Evolutionary conservation across 2,888 invertebrate genomes (phyloP).

Genomic region (Polyommatus iphigenia): DNA sequence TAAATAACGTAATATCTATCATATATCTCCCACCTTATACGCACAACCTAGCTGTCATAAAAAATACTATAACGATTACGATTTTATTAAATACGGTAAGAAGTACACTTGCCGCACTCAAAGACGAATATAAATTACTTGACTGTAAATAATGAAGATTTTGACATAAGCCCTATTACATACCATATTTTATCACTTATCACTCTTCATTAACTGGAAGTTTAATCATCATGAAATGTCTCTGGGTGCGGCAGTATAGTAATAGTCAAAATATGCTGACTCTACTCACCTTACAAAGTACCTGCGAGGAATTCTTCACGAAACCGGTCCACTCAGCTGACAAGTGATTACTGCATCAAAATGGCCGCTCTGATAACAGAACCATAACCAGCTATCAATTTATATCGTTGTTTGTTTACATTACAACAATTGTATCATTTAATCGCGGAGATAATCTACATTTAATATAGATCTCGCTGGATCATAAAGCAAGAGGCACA

Average conservation of each 20-base stretch:
- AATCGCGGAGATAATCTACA: neutral
- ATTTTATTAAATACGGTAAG: too few species aligned
- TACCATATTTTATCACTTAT: neutral
- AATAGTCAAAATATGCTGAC: neutral
- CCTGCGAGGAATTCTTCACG: slow-evolving; percentile 1
- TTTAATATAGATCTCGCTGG: neutral
- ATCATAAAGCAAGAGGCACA: neutral
- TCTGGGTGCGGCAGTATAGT: too few species aligned
- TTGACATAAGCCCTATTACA: too few species aligned
- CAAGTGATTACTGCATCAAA: slow-evolving; percentile 52
- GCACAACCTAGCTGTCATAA: neutral
- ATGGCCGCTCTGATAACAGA: slow-evolving; percentile 58
- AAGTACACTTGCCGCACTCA: too few species aligned
- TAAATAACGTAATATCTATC: neutral
- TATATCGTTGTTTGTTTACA: slow-evolving; percentile 41
- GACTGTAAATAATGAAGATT: too few species aligned
- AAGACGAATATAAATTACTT: too few species aligned
- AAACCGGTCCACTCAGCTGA: slow-evolving; percentile 73
- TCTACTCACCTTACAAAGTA: slow-evolving; percentile 18
- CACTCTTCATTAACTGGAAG: too few species aligned
- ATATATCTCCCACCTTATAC: neutral
- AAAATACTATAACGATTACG: too few species aligned
- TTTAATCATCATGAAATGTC: too few species aligned
- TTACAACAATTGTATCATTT: slow-evolving; percentile 18
- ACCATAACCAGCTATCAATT: slow-evolving; percentile 46